Percentiles rank a stretch among this genome's conserved stretches.
Conservation (phyloP, 2,113 vertebrate species). For the Pedetes capensis region DNA sequence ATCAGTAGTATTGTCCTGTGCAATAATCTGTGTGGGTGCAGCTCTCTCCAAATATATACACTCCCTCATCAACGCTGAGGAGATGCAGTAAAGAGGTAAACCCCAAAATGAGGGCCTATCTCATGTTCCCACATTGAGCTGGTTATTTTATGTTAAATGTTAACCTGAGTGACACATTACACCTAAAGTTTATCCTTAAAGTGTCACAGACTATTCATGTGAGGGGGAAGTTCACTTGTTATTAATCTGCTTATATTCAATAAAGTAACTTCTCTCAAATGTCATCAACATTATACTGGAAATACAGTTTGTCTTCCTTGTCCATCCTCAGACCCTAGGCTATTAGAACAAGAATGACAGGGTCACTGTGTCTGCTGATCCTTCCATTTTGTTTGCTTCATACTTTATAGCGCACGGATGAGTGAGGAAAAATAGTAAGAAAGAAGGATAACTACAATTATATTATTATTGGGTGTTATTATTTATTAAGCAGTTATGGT, state of each 20-base stretch:
- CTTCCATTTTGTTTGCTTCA: background rate
- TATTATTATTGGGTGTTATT: no score
- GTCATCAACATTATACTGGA: background rate
- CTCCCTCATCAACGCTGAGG: background rate
- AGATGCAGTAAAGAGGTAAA: conserved; percentile 15
- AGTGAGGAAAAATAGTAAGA: background rate
- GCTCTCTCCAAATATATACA: background rate
- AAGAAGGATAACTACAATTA: background rate
- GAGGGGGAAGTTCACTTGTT: background rate
- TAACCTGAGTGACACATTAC: background rate
- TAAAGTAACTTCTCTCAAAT: background rate
- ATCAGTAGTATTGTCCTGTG: no score
- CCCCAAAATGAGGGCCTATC: background rate
- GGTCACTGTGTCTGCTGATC: background rate
- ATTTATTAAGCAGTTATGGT: background rate
- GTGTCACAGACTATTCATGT: background rate
- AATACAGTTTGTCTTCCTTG: background rate
- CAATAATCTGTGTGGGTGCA: background rate
- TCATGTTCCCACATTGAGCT: background rate
- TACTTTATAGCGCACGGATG: background rate
- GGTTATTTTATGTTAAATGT: background rate
- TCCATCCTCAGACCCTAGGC: background rate
- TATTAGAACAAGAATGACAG: background rate
- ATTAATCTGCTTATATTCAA: background rate
- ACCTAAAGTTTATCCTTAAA: background rate